Evolutionary conservation across 2,113 vertebrate species (phyloP), one percentile per base, ranked within the genome.

Genomic region (Pyrgilauda ruficollis): DNA sequence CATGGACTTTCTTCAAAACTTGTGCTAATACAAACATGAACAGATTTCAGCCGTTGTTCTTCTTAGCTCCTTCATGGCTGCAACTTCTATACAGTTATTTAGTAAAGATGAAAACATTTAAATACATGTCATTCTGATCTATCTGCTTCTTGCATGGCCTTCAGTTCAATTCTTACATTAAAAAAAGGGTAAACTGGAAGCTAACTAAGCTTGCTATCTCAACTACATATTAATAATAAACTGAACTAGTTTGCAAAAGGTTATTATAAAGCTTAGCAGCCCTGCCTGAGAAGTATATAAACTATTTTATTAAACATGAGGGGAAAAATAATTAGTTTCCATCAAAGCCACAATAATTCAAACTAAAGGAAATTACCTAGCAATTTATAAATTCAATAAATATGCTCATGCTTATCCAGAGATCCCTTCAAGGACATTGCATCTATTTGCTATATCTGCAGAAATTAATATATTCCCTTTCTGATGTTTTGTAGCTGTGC

Each of bases 311-410:
- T 87, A 84, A 93, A 92, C 20, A 83, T 6, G 27, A 86, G 8
- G 37, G 28, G 3, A 6, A 76, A 62, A 53, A 33, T 11, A 64
- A 87, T 47, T 80, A 31, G 27, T 72, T 86, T 91, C 52, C 11
- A 64, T 72, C 69, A 84, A 90, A 79, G 41, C 28, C 28, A 43
- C 3, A 2, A 19, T 15, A 78, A 49, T 62, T 93, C 44, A 75
- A 68, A 76, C 41, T 43, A 49, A 91, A 92, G 9, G 11, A 94
- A 93, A 81, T 75, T 72, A 84, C 69, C 24, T 81, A 87, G 27
- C 13, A 81, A 77, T 84, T 89, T 72, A 84, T 47, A 94, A 91
- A 95, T 67, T 79, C 74, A 95, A 89, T 84, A 96, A 94, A 89
- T 87, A 94, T 35, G 28, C 16, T 84, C 6, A 1, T 14, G 2